These are phyloP conservation scores for Discoglossus pictus DNA, from an alignment of 2,797 vertebrate genomes.

Conservation along the genomic window DNA sequence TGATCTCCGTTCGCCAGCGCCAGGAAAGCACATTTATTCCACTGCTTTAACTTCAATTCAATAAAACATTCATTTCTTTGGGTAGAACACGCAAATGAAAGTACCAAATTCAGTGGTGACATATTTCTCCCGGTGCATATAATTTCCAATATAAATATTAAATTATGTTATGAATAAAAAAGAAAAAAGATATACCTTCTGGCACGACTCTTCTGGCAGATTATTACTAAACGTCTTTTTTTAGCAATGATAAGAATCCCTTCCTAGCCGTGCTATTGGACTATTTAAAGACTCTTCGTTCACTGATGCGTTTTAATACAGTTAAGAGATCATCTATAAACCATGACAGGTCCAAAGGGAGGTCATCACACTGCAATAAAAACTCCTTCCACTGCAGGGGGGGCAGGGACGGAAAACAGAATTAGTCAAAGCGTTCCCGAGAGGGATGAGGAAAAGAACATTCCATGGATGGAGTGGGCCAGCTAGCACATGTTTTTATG, in stretches of 20 bases:
- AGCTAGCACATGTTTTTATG: too few relatives aligned
- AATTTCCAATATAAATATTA: background rate
- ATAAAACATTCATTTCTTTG: background rate
- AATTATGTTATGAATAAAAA: background rate
- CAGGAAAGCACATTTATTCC: background rate
- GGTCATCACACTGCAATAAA: too few relatives aligned
- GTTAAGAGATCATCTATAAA: too few relatives aligned
- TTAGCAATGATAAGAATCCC: conserved; percentile 54
- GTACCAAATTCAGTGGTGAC: background rate
- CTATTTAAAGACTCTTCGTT: conserved; percentile 55
- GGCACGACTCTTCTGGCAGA: conserved; percentile 32
- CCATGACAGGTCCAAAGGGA: too few relatives aligned
- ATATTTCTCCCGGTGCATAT: background rate
- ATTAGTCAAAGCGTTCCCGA: too few relatives aligned
- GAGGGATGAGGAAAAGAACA: too few relatives aligned
- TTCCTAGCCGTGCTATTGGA: conserved; percentile 47
- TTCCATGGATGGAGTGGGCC: too few relatives aligned
- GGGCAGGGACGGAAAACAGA: too few relatives aligned
- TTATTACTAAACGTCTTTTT: conserved; percentile 58
- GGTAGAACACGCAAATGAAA: too few relatives aligned
- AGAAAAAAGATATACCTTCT: conserved; percentile 41
- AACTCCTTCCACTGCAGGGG: too few relatives aligned
- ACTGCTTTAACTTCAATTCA: background rate
- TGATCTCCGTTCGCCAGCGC: background rate
- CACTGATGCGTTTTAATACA: conserved; percentile 19